phyloP scores from a whole-genome alignment of 1,140 invertebrate genomes.

The Aphidius ervi region DNA sequence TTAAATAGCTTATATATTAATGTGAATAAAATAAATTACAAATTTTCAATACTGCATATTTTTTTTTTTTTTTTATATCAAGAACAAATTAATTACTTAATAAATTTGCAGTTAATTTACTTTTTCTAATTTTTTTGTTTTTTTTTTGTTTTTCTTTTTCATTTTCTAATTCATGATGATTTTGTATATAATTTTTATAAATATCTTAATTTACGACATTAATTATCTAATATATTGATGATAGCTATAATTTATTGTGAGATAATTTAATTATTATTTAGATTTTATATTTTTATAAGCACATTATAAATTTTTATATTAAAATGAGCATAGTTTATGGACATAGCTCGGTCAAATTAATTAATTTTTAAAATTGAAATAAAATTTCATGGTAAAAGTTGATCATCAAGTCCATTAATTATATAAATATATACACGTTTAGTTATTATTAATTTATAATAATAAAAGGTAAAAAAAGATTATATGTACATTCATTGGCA shows the following conservation, averaged over 20 bases:
- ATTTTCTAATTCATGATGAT: too few relatives aligned
- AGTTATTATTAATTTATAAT: slow-evolving; percentile 15
- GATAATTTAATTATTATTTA: too few relatives aligned
- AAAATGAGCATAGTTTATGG: too few relatives aligned
- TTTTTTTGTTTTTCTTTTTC: background rate
- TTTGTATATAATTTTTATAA: too few relatives aligned
- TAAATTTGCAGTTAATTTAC: slow-evolving; percentile 21
- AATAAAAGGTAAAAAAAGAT: slow-evolving; percentile 33
- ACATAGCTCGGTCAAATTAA: background rate
- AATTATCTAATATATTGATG: too few relatives aligned
- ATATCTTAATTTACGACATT: too few relatives aligned
- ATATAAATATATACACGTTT: slow-evolving; percentile 25
- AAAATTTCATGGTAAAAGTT: background rate
- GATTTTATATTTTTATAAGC: too few relatives aligned
- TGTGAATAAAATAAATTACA: slow-evolving; percentile 50
- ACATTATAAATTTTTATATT: too few relatives aligned
- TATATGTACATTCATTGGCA: slow-evolving; percentile 36
- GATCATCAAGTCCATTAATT: background rate
- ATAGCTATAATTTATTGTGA: too few relatives aligned
- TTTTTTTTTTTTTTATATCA: slow-evolving; percentile 41
- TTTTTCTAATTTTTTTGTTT: slow-evolving; percentile 6
- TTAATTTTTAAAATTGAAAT: slow-evolving; percentile 1
- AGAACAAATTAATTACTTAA: slow-evolving; percentile 24
- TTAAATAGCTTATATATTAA: slow-evolving; percentile 21
- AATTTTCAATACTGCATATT: slow-evolving; percentile 47